These are phyloP conservation scores for Rhabdomys dilectus DNA, from an alignment of 2,113 vertebrate genomes.

Conservation along the genomic window DNA sequence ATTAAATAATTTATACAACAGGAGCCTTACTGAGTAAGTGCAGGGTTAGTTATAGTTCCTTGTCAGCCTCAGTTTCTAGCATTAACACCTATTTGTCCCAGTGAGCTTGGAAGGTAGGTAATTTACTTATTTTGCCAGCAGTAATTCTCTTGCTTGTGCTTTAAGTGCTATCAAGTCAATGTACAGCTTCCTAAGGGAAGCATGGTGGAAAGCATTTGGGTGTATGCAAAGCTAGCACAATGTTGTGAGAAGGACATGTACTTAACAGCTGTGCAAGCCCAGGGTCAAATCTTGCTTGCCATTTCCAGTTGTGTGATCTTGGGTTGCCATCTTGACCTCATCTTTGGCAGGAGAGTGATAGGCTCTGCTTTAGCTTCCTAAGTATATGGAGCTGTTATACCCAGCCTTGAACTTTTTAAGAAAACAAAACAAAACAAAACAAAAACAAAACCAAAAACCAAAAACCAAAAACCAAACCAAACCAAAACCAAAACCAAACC, in stretches of 20 bases:
- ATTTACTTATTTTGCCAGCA: background rate
- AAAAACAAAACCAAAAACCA: too few species aligned
- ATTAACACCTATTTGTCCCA: background rate
- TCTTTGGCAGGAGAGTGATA: background rate
- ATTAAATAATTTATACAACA: too few species aligned
- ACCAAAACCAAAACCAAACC: background rate
- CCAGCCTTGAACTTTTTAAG: background rate
- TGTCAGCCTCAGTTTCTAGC: background rate
- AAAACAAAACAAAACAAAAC: too few species aligned
- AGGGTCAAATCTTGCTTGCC: rapidly evolving
- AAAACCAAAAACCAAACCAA: too few species aligned
- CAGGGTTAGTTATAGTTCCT: background rate
- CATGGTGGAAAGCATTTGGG: rapidly evolving
- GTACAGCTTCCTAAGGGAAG: background rate
- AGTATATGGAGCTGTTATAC: background rate
- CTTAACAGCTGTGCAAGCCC: background rate
- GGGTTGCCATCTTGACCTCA: too few species aligned
- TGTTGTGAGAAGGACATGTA: background rate
- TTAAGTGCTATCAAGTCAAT: background rate
- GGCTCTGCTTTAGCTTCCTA: background rate
- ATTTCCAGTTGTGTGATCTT: background rate
- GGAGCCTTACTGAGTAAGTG: background rate
- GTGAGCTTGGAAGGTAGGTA: background rate
- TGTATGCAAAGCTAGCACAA: rapidly evolving
- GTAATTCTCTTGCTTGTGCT: background rate